Base-by-base conservation (phyloP, 2,797 vertebrate genomes). In the Poliocrania exsul region DNA sequence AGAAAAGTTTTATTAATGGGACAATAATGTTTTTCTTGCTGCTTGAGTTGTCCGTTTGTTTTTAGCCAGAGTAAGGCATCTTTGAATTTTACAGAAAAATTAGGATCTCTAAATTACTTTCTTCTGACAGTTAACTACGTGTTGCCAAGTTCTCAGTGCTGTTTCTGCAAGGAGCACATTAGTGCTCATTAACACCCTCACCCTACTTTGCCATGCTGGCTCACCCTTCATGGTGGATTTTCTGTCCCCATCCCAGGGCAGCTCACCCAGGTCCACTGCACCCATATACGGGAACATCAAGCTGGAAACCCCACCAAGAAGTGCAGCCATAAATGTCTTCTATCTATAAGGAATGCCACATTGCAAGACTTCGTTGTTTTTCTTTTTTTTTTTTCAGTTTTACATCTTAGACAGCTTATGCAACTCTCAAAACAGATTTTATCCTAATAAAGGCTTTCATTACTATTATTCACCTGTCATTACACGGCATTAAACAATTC, bases 391-490 rank as follows among this genome's bases (percentile, higher is more conserved):
- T 77, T 53, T 26, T 23, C 78, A 65, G 65, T 92, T 96, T 93
- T 83, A 21, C n/a, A 75, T 96, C 96, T 97, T 90, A 95, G 97
- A 95, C 96, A 91, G 95, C 93, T 96, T 96, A 94, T 3, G 4
- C 93, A 67, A 86, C 83, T 96, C 96, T 97, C 95, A 96, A 97
- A 97, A 97, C 96, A 97, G 93, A 96, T 94, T 97, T 96, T 92
- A 92, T 88, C 96, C 96, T 97, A 96, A 96, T 97, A 95, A 96
- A 97, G 93, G 94, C 93, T 97, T 95, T 96, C 96, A 96, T 97
- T 96, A 91, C 95, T 89, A 94, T 97, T 97, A 97, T 97, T 95
- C 96, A 95, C 97, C 97, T 98, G 97, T 97, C 97, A 97, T 97
- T 97, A 95, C 96, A 95, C 3, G 42, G 84, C 94, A 96, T 95